These are phyloP conservation scores for Epinotia bilunana DNA, from an alignment of 2,888 invertebrate species.

Conservation along the genomic window DNA sequence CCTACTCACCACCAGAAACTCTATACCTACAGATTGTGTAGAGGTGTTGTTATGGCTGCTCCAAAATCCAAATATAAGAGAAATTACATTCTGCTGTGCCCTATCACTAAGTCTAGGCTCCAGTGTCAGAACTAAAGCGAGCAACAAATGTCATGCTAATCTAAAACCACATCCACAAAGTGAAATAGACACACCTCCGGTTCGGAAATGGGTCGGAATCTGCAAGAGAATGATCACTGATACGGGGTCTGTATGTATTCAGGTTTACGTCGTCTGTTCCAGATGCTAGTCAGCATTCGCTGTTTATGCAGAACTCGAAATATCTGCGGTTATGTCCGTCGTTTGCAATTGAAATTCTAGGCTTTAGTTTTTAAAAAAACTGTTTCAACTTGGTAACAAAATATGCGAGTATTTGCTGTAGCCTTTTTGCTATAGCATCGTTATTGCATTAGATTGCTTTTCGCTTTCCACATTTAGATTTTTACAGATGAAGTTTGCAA, in stretches of 20 bases:
- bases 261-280: neutral
- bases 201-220: constrained; percentile 15
- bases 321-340: neutral
- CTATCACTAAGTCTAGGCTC: neutral
- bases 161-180: neutral
- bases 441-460: neutral
- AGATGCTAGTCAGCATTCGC: neutral
- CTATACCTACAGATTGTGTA: too few species aligned
- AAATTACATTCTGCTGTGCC: neutral
- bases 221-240: constrained; percentile 7
- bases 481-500: neutral
- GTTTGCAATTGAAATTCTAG: neutral
- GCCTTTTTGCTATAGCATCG: neutral
- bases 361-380: too few species aligned
- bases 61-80: neutral
- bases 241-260: neutral
- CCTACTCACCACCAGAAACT: too few species aligned
- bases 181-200: neutral
- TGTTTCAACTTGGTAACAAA: too few species aligned
- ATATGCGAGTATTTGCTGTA: neutral
- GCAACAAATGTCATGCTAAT: neutral
- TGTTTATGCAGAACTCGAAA: neutral
- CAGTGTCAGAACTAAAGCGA: neutral
- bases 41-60: too few species aligned
- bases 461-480: neutral